Evolutionary conservation across 2,113 vertebrate genomes (phyloP).

Genomic region (Saguinus imperator): DNA sequence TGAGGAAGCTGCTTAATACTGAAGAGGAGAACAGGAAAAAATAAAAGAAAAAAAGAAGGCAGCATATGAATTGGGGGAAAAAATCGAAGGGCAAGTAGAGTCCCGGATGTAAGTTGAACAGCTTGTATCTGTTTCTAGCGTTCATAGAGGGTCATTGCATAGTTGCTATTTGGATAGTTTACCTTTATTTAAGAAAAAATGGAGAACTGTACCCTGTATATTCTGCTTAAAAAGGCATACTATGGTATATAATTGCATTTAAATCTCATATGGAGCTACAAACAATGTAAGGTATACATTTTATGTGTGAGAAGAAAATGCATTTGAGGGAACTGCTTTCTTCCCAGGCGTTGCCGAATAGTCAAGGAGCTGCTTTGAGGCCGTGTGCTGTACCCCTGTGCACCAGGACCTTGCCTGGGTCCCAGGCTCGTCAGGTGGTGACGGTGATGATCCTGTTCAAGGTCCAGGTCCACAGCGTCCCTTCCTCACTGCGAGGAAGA

Average conservation of each 20-base stretch:
- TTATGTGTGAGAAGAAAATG: fast-evolving
- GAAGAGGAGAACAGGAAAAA: neutral
- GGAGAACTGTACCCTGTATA: neutral
- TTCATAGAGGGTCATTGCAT: neutral
- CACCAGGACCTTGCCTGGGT: fast-evolving
- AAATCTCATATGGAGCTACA: neutral
- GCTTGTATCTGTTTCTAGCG: neutral
- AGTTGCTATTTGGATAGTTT: neutral
- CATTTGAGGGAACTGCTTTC: neutral
- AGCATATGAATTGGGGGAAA: fast-evolving
- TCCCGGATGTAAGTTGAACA: fast-evolving
- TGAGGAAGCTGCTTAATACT: fast-evolving
- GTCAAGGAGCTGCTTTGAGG: fast-evolving
- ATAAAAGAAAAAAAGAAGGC: neutral
- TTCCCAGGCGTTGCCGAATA: neutral
- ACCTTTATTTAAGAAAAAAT: neutral
- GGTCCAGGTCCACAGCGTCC: fast-evolving
- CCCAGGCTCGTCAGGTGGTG: fast-evolving
- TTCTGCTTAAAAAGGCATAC: neutral
- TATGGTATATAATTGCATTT: neutral
- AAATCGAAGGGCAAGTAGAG: fast-evolving
- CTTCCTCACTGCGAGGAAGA: neutral
- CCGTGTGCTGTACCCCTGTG: fast-evolving
- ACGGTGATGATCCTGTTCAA: fast-evolving
- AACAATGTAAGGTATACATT: too few species aligned